Base-by-base conservation (phyloP, 1,140 invertebrate species). In the Tetramorium simillimum region DNA sequence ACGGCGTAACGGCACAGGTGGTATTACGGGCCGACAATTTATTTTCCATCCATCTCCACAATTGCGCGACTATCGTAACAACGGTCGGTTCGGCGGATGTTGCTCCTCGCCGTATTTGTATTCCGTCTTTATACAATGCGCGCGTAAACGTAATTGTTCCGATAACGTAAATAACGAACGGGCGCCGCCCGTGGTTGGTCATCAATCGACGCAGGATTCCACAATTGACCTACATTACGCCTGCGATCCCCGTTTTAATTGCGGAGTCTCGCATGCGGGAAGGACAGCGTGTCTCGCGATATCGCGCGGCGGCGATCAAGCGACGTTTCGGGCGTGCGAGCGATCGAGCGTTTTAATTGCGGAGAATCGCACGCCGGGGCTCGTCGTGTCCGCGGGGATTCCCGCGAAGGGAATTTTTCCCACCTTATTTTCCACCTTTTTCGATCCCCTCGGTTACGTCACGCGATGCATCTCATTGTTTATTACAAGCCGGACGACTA, bases 1-100 rank as follows among this genome's bases (percentile, higher is more conserved):
- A 73, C 33, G 33, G 4, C 14, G 28, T 33, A 33, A 33, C 67
- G 16, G 10, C 80, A 24, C 75, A 46, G 60, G 24, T 81, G 37
- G 49, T 72, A 16, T 21, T 49, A 69, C 28, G 21, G 40, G 18
- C 56, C 51, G 53, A 3, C 67, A 82, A 73, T 82, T 82, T 60
- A 82, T 69, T 75, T 75, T 75, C 69, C 80, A 84, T 84, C 80
- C 53, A 73, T 60, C 80, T 73, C 80, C 51, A 37, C 78, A 43
- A 82, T 58, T 73, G 80, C 43, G 28, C 40, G 69, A 7, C 80
- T 49, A 84, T 73, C 80, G 69, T 84, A 84, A 84, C 53, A 84
- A 60, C 51, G 3, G 28, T 21, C 65, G 24, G 37, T 16, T n/a
- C 49, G 49, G 21, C 28, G 53, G 37, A 58, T 60, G 53, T 84